Base-by-base conservation (phyloP, 2,888 invertebrate species). In the Euplexia lucipara region DNA sequence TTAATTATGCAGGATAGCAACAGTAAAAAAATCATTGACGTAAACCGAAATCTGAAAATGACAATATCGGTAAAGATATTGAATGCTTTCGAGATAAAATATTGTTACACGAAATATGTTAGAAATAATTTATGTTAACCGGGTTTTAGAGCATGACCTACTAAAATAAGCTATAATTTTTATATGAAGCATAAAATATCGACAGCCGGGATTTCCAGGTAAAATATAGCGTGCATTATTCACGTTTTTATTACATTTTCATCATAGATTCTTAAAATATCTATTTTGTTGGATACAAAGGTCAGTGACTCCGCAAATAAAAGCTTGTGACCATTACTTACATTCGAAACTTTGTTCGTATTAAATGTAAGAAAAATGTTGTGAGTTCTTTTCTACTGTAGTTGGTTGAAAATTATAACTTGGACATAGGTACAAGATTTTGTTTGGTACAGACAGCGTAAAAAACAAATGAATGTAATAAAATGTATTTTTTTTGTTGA, bases 141-240 rank as follows among this genome's bases (percentile, higher is more conserved):
- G 20, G 0, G 20, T 70, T 66, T 70, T 70, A 70, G 41, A 67
- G 18, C 48, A 26, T 39, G 60, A 49, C 60, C 69, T 41, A 56
- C 10, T 35, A 65, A 58, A 68, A 44, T 48, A 8, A 51, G 39
- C 60, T 20, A 44, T 60, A 54, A 60, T 51, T 60, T 70, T 68
- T 54, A 51, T 59, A 54, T 52, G 51, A 56, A 32, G 41, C 54
- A 57, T 60, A 35, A 49, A 39, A 69, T 20, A 69, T 64, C 22
- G 53, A 54, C 65, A 69, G 73, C 42, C 16, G 42, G 42, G 26
- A 20, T 54, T 59, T 45, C 9, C 59, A 73, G 73, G 61, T 78
- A 18, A 58, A 66, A 54, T 71, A 63, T 49, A 58, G 14, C 58
- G n/a, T 16, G 16, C 56, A 63, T 63, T 58, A 51, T 54, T 41